A percentile compares a stretch with the other conserved stretches of the same genome.
Conservation (phyloP, 2,888 invertebrate species). For the Metacarcinus magister region DNA sequence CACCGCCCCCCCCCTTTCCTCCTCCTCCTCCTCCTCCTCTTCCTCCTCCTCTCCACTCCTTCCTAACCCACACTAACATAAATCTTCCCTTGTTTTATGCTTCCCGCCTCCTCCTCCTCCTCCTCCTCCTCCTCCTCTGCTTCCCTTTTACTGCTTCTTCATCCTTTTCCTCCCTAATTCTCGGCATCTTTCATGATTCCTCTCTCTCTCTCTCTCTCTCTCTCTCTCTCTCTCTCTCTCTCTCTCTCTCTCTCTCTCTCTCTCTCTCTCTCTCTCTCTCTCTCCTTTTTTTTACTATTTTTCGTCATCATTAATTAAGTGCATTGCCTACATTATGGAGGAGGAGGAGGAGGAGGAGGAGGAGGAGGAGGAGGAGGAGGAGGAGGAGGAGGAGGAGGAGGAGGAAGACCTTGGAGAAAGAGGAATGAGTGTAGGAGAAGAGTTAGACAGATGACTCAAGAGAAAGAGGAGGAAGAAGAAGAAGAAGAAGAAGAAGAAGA, state of each 20-base stretch:
- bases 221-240: not conserved
- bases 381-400: conserved; percentile 9
- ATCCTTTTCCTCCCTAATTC: not conserved
- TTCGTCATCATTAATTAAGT: no score
- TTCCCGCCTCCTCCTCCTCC: not conserved
- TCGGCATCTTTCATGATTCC: not conserved
- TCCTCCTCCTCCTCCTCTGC: not conserved
- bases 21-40: not conserved
- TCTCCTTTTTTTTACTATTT: not conserved
- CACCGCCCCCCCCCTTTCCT: not conserved
- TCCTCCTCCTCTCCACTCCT: not conserved
- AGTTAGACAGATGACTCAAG: not conserved
- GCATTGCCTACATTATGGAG: no score
- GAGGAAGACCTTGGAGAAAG: not conserved
- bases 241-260: not conserved
- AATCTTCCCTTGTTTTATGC: conserved; percentile 21
- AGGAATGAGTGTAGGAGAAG: not conserved
- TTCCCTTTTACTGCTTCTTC: not conserved
- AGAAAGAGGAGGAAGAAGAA: not conserved
- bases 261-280: not conserved
- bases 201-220: not conserved
- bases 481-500: not conserved
- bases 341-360: conserved; percentile 11
- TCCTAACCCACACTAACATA: conserved; percentile 26
- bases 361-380: conserved; percentile 28